phyloP scores from a whole-genome alignment of 2,113 vertebrate species.

The Oenanthe melanoleuca region DNA sequence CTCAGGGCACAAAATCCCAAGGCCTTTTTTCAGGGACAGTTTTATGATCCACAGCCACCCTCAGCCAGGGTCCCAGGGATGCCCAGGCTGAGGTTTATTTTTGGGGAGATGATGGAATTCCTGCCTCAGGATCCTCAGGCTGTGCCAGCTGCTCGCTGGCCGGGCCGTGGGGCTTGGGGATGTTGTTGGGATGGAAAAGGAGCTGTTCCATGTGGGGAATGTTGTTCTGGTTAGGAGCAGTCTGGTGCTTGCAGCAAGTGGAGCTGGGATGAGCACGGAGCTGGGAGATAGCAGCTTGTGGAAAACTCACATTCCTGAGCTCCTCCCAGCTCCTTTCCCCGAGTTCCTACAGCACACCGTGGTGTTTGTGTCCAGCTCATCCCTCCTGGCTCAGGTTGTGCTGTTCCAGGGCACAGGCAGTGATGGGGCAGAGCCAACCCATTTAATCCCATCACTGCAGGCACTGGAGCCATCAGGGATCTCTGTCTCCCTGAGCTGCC shows the following conservation, averaged over 20 bases:
- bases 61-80: neutral
- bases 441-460: accelerated
- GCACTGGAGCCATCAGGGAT: accelerated
- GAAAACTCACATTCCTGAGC: neutral
- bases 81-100: accelerated
- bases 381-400: neutral
- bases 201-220: neutral
- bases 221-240: neutral
- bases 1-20: too few species aligned
- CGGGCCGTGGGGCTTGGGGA: neutral
- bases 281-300: neutral
- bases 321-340: neutral
- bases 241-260: neutral
- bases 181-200: neutral
- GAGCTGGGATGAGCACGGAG: accelerated
- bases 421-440: neutral
- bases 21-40: too few species aligned
- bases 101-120: neutral
- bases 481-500: neutral
- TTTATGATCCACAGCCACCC: neutral
- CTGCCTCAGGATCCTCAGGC: neutral
- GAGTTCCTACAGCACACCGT: neutral
- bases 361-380: neutral
- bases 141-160: neutral
- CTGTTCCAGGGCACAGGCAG: accelerated